Evolutionary conservation across 2,113 vertebrate species (phyloP), one percentile per base, ranked within the genome.

Genomic region (Paramisgurnus dabryanus): DNA sequence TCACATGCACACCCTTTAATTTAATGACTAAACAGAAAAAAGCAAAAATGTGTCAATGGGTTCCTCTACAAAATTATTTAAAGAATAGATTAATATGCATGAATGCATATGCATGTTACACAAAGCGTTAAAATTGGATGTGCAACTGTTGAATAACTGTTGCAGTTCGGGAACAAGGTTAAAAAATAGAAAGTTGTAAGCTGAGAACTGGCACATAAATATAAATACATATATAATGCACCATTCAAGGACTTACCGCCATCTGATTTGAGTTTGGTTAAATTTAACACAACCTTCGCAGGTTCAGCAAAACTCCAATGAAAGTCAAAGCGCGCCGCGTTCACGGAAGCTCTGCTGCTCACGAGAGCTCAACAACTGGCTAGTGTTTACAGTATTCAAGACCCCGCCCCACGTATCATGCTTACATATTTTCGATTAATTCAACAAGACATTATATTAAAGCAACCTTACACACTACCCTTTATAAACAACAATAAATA

Each of bases 241-340:
- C 15, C 18, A 49, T 17, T 76, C 43, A 64, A 22, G 22, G 43
- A 22, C 73, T 76, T 76, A 76, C 73, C 73, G 43, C 73, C 18
- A 64, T 60, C 40, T 60, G 57, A n/a, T 43, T 50, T 11, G 12
- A 64, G 8, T 64, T 22, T 50, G 55, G 13, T 50, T 76, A n/a
- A 27, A 39, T 75, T 63, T 18, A 47, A 49, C 2, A 63, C 60
- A 47, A 18, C 57, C 7, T 5, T 43, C 10, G 53, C 15, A 64
- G 10, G 60, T 11, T 27, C 61, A 34, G 12, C 61, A 27, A 12
- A 47, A 61, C 57, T 74, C 5, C 58, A 76, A 6, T 12, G 60
- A 49, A 2, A 61, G 11, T 34, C 11, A 45, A 12, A 3, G 13
- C 55, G 43, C 12, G 70, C n/a, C 55, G 43, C 12, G 70, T 39